These are phyloP conservation scores for Nomada lathburiana DNA, from an alignment of 2,888 invertebrate genomes.

Conservation along the genomic window DNA sequence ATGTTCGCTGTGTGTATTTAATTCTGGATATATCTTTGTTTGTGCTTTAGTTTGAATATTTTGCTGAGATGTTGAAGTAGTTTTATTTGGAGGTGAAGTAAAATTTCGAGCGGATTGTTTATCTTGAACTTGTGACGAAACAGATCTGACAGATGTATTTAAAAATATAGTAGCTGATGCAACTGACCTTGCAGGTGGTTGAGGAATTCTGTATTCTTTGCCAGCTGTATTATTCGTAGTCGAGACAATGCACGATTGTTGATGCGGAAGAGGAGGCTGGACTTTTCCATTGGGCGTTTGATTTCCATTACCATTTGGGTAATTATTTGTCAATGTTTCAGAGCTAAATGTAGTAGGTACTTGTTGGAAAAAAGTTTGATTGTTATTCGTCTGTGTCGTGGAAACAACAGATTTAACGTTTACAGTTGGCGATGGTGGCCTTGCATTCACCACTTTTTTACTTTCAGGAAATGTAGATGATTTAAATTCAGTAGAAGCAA, in stretches of 20 bases:
- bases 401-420: slow-evolving; percentile 85
- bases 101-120: slow-evolving; percentile 86
- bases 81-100: slow-evolving; percentile 85
- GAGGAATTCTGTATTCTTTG: slow-evolving; percentile 88
- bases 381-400: slow-evolving; percentile 86
- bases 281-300: slow-evolving; percentile 77
- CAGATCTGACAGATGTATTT: slow-evolving; percentile 76
- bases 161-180: slow-evolving; percentile 82
- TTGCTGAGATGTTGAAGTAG: slow-evolving; percentile 68
- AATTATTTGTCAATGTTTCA: slow-evolving; percentile 83
- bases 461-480: slow-evolving; percentile 75
- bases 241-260: slow-evolving; percentile 91
- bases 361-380: slow-evolving; percentile 88
- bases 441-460: slow-evolving; percentile 85
- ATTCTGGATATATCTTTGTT: slow-evolving; percentile 91
- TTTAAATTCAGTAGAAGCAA: slow-evolving; percentile 76
- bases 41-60: slow-evolving; percentile 91
- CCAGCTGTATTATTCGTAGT: slow-evolving; percentile 87
- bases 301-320: slow-evolving; percentile 85
- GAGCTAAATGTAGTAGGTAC: slow-evolving; percentile 87
- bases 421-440: slow-evolving; percentile 85
- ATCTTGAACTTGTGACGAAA: slow-evolving; percentile 74
- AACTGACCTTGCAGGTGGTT: slow-evolving; percentile 85
- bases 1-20: slow-evolving; percentile 83
- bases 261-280: slow-evolving; percentile 86